A percentile compares a stretch with the other conserved stretches of the same genome.
Evolutionary conservation across 2,113 vertebrate species (phyloP).

Genomic region (Atherinomorus stipes): DNA sequence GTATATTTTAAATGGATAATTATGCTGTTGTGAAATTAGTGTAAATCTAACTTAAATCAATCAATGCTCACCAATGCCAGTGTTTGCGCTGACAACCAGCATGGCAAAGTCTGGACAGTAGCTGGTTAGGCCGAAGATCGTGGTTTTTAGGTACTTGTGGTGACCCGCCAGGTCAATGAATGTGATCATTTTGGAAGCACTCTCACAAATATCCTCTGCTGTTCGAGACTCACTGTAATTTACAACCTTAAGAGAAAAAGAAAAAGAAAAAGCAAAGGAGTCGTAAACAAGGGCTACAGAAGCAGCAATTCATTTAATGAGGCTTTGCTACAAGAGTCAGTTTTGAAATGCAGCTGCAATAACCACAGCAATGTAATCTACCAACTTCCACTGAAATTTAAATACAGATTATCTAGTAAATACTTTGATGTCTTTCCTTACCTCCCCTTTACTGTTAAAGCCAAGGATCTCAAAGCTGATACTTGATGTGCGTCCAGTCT

Average conservation of each 20-base stretch:
- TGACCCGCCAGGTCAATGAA: conserved; percentile 98
- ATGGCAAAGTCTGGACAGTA: conserved; percentile 99
- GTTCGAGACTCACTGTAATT: conserved; percentile 99
- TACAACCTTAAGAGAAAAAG: conserved; percentile 85
- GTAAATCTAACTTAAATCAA: neutral
- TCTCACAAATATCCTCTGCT: conserved; percentile 98
- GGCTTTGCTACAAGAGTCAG: neutral
- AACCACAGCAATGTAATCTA: too few relatives aligned
- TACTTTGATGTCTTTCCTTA: conserved; percentile 61
- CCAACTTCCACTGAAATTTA: too few relatives aligned
- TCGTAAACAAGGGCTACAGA: neutral
- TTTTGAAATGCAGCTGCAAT: too few relatives aligned
- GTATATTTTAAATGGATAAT: neutral
- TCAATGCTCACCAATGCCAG: conserved; percentile 90
- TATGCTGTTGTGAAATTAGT: neutral
- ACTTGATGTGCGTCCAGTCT: conserved; percentile 96
- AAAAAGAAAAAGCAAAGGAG: neutral
- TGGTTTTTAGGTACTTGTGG: conserved; percentile 98
- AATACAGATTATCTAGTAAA: too few relatives aligned
- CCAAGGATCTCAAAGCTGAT: conserved; percentile 99
- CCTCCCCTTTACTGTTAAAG: conserved; percentile 98
- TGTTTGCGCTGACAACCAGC: conserved; percentile 97
- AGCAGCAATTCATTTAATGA: neutral
- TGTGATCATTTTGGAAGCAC: conserved; percentile 99
- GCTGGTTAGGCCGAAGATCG: conserved; percentile 98